A percentile compares a stretch with the other conserved stretches of the same genome.
Evolutionary conservation across 1,140 invertebrate species (phyloP).

Genomic region (Lamellibrachia luymesi): DNA sequence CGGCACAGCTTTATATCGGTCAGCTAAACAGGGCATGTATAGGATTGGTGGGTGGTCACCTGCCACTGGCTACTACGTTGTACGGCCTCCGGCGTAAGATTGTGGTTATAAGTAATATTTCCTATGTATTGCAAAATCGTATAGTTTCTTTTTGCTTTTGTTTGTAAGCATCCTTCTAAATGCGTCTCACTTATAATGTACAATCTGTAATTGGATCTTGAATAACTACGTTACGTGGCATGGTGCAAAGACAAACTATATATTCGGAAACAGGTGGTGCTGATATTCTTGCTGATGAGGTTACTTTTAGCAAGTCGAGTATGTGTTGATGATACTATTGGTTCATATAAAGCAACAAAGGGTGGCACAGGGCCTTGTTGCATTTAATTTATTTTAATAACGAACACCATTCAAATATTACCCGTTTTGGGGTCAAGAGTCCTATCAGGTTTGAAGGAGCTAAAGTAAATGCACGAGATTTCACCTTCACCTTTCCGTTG

Average conservation of each 20-base stretch:
- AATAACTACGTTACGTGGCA: neutral
- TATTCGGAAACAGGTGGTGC: neutral
- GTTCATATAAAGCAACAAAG: neutral
- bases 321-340: neutral
- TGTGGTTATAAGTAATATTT: neutral
- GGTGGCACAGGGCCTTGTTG: neutral
- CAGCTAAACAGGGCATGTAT: neutral
- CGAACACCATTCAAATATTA: too few species aligned
- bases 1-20: neutral
- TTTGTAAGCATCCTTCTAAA: neutral
- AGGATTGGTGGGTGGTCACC: neutral
- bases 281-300: neutral
- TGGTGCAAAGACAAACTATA: neutral
- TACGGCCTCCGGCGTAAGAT: neutral
- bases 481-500: too few species aligned
- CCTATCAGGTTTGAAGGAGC: too few species aligned
- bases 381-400: too few species aligned
- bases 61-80: neutral
- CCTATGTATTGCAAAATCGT: neutral
- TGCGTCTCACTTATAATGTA: neutral
- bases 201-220: too few species aligned
- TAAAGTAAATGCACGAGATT: too few species aligned
- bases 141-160: neutral
- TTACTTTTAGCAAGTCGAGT: neutral
- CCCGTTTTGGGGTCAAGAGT: too few species aligned